Percentiles rank a stretch among this genome's conserved stretches.
Evolutionary conservation across 2,797 vertebrate species (phyloP).

Genomic region (Neopelma chrysocephalum): DNA sequence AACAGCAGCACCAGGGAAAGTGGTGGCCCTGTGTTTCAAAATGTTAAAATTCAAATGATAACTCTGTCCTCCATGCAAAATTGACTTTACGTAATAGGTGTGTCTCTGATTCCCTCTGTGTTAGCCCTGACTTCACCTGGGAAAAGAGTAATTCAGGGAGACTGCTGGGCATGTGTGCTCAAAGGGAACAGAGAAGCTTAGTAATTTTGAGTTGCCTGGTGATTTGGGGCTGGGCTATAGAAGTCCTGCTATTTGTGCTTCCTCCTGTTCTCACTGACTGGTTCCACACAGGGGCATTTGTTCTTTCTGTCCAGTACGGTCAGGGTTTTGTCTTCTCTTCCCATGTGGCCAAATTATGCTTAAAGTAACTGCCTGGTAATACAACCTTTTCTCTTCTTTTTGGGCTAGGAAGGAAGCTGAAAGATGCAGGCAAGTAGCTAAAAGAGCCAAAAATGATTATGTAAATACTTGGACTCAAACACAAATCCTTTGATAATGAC

Average conservation of each 20-base stretch:
- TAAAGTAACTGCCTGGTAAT: neutral
- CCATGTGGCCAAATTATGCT: neutral
- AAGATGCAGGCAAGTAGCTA: neutral
- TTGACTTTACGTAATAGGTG: fast-evolving
- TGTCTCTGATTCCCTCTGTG: neutral
- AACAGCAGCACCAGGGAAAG: neutral
- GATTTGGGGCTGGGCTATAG: neutral
- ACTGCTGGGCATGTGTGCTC: neutral
- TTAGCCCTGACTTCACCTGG: neutral
- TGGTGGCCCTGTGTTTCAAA: neutral
- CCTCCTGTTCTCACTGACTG: neutral
- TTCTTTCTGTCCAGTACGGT: neutral
- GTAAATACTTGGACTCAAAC: neutral
- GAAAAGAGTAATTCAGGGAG: neutral
- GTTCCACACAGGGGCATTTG: neutral
- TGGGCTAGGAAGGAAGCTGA: neutral
- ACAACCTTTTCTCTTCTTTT: neutral
- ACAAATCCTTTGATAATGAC: neutral
- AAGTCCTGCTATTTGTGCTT: neutral
- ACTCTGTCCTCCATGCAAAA: neutral
- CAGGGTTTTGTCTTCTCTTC: neutral
- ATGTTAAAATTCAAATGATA: neutral
- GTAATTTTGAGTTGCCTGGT: neutral
- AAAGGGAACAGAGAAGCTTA: neutral
- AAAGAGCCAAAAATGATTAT: neutral